Evolutionary conservation across 2,797 vertebrate genomes (phyloP).

Genomic region (Potorous gilbertii): DNA sequence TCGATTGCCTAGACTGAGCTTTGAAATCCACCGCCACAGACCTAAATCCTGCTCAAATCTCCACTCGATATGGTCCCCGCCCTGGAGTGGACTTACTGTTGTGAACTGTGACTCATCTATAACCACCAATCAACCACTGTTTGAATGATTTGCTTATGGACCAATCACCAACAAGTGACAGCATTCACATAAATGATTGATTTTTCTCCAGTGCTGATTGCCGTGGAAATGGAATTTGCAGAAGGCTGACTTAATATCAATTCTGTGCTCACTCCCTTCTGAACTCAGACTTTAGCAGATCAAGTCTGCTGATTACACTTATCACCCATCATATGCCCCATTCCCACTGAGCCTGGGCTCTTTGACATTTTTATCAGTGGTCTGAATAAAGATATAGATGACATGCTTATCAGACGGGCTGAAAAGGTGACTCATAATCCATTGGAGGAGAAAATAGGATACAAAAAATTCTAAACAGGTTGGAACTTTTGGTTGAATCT

Average conservation of each 20-base stretch:
- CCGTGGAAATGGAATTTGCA: background rate
- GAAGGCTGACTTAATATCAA: background rate
- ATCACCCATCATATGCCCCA: background rate
- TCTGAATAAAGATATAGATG: background rate
- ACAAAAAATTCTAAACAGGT: background rate
- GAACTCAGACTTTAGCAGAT: background rate
- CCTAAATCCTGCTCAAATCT: background rate
- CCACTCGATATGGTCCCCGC: background rate
- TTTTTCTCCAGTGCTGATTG: background rate
- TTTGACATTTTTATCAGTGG: background rate
- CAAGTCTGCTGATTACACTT: background rate
- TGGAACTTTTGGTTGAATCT: background rate
- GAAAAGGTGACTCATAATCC: background rate
- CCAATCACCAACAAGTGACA: background rate
- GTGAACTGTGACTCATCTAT: background rate
- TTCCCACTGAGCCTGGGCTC: background rate
- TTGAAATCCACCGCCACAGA: background rate
- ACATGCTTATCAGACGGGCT: background rate
- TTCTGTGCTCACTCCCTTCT: background rate
- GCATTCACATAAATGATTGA: background rate
- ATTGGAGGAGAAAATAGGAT: background rate
- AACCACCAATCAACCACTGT: background rate
- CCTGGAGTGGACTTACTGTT: background rate
- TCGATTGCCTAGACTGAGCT: background rate
- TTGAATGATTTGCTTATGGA: background rate